phyloP scores from a whole-genome alignment of 2,888 invertebrate species.

The Dicycla oo region DNA sequence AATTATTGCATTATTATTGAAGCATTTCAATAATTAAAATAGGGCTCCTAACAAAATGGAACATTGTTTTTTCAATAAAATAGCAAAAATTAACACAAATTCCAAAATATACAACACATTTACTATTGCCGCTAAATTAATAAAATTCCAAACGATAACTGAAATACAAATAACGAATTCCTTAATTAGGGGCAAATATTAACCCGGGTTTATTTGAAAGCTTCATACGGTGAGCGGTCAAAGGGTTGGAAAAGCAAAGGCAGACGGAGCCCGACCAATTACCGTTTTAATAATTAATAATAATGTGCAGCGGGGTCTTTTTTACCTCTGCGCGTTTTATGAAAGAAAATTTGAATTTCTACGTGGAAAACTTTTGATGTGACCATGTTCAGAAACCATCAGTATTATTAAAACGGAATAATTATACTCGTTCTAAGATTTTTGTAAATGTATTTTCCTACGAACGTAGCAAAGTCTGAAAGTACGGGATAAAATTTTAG shows the following conservation, averaged over 20 bases:
- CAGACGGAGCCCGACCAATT: conserved; percentile 67
- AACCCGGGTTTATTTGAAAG: conserved; percentile 51
- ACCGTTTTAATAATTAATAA: conserved; percentile 73
- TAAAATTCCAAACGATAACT: conserved; percentile 20
- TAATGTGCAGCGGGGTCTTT: conserved; percentile 61
- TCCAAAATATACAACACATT: background rate
- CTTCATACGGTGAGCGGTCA: conserved; percentile 64
- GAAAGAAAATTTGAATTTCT: conserved; percentile 49
- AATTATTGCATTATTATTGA: too few species aligned
- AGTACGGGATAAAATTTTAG: too few species aligned
- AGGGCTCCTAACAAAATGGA: background rate
- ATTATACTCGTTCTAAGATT: conserved; percentile 9
- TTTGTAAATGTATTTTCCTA: background rate
- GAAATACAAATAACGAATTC: conserved; percentile 40
- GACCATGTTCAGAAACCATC: conserved; percentile 36
- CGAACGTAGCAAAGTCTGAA: background rate
- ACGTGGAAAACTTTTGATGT: conserved; percentile 37
- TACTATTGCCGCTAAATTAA: background rate
- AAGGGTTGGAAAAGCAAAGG: conserved; percentile 62
- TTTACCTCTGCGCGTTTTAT: conserved; percentile 37
- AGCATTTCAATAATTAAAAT: background rate
- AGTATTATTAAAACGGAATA: conserved; percentile 9
- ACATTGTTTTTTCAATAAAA: background rate
- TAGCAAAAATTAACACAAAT: too few species aligned
- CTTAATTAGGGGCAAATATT: conserved; percentile 62